These are phyloP conservation scores for Eumacrocentrus americanus DNA, from an alignment of 2,888 invertebrate species.

Conservation along the genomic window DNA sequence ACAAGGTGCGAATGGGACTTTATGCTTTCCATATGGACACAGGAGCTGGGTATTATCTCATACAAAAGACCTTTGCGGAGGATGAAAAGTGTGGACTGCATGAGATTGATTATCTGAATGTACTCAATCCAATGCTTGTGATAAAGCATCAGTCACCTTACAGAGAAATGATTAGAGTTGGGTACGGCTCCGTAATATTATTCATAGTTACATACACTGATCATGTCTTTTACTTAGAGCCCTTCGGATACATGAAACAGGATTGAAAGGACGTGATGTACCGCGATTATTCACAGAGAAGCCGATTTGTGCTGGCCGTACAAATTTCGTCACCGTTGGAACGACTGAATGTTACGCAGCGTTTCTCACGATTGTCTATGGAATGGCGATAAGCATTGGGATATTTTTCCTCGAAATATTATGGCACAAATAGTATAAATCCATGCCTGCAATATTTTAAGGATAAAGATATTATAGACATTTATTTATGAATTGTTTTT, in stretches of 20 bases:
- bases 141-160: conserved; percentile 56
- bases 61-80: conserved; percentile 72
- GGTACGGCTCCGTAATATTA: conserved; percentile 37
- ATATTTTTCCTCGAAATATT: conserved; percentile 54
- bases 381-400: conserved; percentile 60
- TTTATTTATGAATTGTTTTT: neutral
- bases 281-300: conserved; percentile 66
- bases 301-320: conserved; percentile 66
- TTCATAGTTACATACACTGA: neutral
- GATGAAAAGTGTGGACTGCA: conserved; percentile 74
- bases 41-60: conserved; percentile 70
- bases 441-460: neutral
- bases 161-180: conserved; percentile 57
- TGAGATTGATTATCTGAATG: conserved; percentile 65
- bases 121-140: conserved; percentile 50
- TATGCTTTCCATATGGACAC: conserved; percentile 75
- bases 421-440: conserved; percentile 36
- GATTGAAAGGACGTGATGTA: conserved; percentile 66
- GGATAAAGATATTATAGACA: neutral
- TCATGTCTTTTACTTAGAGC: conserved; percentile 45
- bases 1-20: conserved; percentile 66
- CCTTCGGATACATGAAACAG: conserved; percentile 67
- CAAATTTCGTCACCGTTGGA: conserved; percentile 70
- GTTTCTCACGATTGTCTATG: conserved; percentile 64
- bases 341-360: conserved; percentile 66